Evolutionary conservation across 2,797 vertebrate species (phyloP).

Genomic region (Rhincodon typus): DNA sequence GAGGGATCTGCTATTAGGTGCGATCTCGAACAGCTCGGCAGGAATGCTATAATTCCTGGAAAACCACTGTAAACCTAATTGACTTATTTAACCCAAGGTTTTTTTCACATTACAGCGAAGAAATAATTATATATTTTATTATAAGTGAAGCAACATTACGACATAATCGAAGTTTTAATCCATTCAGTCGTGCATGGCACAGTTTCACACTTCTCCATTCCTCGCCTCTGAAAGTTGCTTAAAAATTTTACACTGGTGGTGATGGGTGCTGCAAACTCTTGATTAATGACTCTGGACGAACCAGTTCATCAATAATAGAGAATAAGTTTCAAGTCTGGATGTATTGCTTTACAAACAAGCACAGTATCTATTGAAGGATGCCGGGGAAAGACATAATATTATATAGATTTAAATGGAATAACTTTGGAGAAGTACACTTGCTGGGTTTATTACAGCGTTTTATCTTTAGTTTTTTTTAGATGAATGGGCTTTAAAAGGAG

Average conservation of each 20-base stretch:
- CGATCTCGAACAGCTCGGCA: not conserved
- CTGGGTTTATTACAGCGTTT: not conserved
- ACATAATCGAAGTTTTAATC: not conserved
- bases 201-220: not conserved
- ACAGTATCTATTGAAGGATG: not conserved
- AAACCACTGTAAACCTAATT: not conserved
- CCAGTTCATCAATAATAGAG: slow-evolving; percentile 24
- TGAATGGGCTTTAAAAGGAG: slow-evolving; percentile 46
- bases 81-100: not conserved
- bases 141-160: not conserved
- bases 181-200: not conserved
- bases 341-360: slow-evolving; percentile 23
- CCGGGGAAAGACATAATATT: not conserved
- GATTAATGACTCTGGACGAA: not conserved
- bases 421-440: not conserved
- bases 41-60: not conserved
- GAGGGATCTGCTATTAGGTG: not conserved
- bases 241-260: not conserved
- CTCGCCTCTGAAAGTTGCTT: slow-evolving; percentile 3
- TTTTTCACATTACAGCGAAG: not conserved
- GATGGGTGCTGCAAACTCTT: not conserved
- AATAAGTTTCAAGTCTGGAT: not conserved
- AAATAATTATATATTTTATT: not conserved
- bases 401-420: not conserved
- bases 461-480: slow-evolving; percentile 42